Evolutionary conservation across 2,888 invertebrate species (phyloP), one percentile per base, ranked within the genome.

Genomic region (Hypercompe scribonia): DNA sequence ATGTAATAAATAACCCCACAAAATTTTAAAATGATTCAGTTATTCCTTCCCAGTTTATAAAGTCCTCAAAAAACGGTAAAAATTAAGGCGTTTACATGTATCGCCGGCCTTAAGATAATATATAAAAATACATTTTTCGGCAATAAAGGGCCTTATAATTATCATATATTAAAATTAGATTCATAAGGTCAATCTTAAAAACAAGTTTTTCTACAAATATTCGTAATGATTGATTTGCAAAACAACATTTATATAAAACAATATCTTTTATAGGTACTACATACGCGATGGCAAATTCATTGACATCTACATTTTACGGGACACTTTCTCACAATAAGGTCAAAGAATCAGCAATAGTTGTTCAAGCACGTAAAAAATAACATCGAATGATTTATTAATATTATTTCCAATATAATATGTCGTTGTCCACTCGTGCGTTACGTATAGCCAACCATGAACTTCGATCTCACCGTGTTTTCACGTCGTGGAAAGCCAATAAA

Each of bases 381-480:
- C 78, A 78, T 72, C 33, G 34, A 68, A n/a, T 42, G 31, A 46
- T 77, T 76, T 76, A 81, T 78, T 81, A 83, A 80, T 86, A 80
- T 82, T 84, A 80, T 83, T 78, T 72, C 81, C 78, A 70, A 77
- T 77, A 77, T 77, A 80, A 80, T 85, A 83, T 86, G 84, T 81
- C 75, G 50, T 76, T 71, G 72, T 72, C 63, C 78, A 78, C 54
- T 76, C 83, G 81, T 82, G 81, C 82, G 82, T 81, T 78, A 76
- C 81, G 70, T 72, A 78, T 67, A 31, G 65, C 36, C 65, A 79
- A 83, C 84, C n/a, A 84, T 50, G 73, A 31, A 67, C 67, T 46
- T 58, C 66, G 68, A 82, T 78, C 76, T 64, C 84, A 67, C 70
- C 8, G 36, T 54, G 54, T 63, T 74, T 24, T 81, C 79, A 64